phyloP scores from a whole-genome alignment of 2,888 invertebrate species.

The Alitta virens region DNA sequence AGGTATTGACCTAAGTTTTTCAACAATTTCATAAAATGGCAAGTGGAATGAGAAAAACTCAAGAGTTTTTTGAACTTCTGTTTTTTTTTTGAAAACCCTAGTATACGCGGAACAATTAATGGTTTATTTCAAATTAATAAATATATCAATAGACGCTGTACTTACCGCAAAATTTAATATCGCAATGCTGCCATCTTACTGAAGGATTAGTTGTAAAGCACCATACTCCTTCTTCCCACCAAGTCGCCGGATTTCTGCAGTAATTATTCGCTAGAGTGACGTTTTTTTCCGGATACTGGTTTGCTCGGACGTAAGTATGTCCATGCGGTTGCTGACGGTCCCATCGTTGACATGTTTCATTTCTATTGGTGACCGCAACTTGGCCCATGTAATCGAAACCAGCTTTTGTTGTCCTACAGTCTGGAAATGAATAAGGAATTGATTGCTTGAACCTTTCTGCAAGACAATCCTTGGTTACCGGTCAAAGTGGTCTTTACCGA shows the following conservation, averaged over 20 bases:
- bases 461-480: too few species aligned
- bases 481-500: too few species aligned
- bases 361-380: neutral
- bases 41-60: too few species aligned
- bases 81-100: too few species aligned
- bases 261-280: conserved; percentile 6
- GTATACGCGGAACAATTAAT: too few species aligned
- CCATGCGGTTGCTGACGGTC: conserved; percentile 8
- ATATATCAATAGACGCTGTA: too few species aligned
- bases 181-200: conserved; percentile 10
- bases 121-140: too few species aligned
- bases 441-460: too few species aligned
- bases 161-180: conserved; percentile 9
- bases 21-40: too few species aligned
- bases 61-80: too few species aligned
- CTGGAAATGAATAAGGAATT: too few species aligned
- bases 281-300: neutral
- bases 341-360: conserved; percentile 14
- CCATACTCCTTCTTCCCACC: conserved; percentile 1
- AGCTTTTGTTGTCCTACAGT: neutral
- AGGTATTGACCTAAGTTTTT: too few species aligned
- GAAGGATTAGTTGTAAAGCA: conserved; percentile 13
- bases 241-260: conserved; percentile 6
- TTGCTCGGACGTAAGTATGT: neutral
- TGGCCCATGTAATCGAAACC: conserved; percentile 8